phyloP scores from a whole-genome alignment of 2,797 vertebrate species.

The Borostomias antarcticus region DNA sequence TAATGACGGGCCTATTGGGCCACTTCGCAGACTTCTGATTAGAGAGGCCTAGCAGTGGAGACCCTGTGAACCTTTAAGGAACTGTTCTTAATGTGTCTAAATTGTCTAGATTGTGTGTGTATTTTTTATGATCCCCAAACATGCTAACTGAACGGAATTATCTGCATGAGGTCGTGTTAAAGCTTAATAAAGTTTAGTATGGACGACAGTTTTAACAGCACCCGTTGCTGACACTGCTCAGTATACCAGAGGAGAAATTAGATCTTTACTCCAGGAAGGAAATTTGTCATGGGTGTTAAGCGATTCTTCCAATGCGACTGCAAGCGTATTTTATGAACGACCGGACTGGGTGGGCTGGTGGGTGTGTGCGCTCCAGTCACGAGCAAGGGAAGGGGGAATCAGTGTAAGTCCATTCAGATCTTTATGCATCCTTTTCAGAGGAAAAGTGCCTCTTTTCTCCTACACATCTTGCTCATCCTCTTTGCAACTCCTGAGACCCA shows the following conservation, averaged over 20 bases:
- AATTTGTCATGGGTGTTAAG: slow-evolving; percentile 53
- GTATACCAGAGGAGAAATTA: not conserved
- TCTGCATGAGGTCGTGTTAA: no score
- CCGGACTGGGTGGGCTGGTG: slow-evolving; percentile 47
- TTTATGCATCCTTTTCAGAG: slow-evolving; percentile 69
- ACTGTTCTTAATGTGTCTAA: not conserved
- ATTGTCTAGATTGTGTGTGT: not conserved
- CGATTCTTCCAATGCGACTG: slow-evolving; percentile 37
- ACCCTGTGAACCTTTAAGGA: not conserved
- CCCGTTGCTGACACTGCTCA: not conserved
- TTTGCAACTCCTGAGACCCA: slow-evolving; percentile 33
- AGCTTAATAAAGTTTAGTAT: no score
- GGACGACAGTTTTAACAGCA: not conserved
- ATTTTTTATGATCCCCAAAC: not conserved
- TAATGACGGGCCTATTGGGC: not conserved
- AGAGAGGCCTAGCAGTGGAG: not conserved
- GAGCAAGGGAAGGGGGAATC: slow-evolving; percentile 82
- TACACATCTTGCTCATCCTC: slow-evolving; percentile 53
- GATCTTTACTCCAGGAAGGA: slow-evolving; percentile 49
- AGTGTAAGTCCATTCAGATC: slow-evolving; percentile 79
- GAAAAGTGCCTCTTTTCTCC: slow-evolving; percentile 49
- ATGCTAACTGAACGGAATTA: not conserved
- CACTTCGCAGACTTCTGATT: not conserved
- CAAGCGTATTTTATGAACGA: slow-evolving; percentile 60
- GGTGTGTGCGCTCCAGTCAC: slow-evolving; percentile 62